phyloP scores from a whole-genome alignment of 2,113 vertebrate species.

The Hirundichthys speculiger region DNA sequence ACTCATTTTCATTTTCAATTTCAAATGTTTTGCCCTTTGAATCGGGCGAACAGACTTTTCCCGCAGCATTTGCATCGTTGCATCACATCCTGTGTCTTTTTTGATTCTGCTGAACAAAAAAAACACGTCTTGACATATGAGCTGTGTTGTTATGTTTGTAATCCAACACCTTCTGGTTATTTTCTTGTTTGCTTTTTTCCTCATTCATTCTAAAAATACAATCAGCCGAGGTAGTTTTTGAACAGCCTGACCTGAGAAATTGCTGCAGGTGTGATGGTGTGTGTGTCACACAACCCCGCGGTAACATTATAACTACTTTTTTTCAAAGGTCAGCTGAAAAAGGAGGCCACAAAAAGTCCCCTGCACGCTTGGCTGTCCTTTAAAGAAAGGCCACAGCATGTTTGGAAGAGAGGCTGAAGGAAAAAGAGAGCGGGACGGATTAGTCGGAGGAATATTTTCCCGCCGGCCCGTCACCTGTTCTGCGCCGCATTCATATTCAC shows the following conservation, averaged over 20 bases:
- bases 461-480: slow-evolving; percentile 51
- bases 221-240: slow-evolving; percentile 23
- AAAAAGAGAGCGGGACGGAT: slow-evolving; percentile 29
- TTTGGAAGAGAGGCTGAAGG: slow-evolving; percentile 27
- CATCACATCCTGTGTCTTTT: slow-evolving; percentile 3
- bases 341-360: slow-evolving; percentile 53
- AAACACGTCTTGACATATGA: slow-evolving; percentile 28
- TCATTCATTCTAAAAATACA: slow-evolving; percentile 49
- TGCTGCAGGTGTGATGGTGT: slow-evolving; percentile 40
- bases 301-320: slow-evolving; percentile 55
- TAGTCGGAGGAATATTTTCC: slow-evolving; percentile 44
- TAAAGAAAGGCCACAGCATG: slow-evolving; percentile 56
- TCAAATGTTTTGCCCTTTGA: not conserved
- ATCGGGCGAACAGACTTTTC: not conserved
- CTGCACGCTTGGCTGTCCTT: slow-evolving; percentile 54
- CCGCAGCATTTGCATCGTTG: not conserved
- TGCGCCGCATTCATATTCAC: slow-evolving; percentile 47
- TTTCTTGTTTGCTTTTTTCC: slow-evolving; percentile 10
- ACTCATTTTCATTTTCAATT: too few relatives aligned
- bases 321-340: slow-evolving; percentile 61
- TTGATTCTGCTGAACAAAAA: slow-evolving; percentile 15
- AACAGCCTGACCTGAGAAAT: slow-evolving; percentile 38
- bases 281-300: slow-evolving; percentile 36
- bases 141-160: slow-evolving; percentile 5
- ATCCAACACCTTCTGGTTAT: slow-evolving; percentile 33